Conservation (phyloP, 2,797 vertebrate species). For the Mus caroli region DNA sequence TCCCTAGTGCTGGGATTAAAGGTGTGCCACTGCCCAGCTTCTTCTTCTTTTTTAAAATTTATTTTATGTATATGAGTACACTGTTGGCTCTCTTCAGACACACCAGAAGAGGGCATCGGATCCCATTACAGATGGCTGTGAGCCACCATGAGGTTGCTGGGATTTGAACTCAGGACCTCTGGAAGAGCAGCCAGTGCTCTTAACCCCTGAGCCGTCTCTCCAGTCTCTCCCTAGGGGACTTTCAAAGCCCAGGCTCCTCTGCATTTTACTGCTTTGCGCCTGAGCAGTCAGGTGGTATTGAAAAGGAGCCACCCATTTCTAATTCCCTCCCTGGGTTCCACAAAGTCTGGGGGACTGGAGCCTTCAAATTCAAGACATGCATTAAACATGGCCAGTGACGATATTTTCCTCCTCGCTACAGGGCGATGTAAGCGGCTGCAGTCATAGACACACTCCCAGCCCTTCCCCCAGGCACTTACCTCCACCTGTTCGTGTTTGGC, state of each 20-base stretch:
- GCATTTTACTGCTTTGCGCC: accelerated
- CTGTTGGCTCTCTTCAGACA: too few relatives aligned
- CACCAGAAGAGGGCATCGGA: too few relatives aligned
- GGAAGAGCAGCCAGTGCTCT: too few relatives aligned
- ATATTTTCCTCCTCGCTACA: background rate
- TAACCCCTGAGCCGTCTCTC: too few relatives aligned
- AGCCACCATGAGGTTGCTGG: too few relatives aligned
- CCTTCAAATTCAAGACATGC: background rate
- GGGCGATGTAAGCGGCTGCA: background rate
- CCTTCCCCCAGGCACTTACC: conserved; percentile 85
- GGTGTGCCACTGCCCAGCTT: too few relatives aligned
- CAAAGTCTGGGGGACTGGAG: background rate
- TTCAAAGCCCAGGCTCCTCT: background rate
- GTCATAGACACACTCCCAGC: background rate
- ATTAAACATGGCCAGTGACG: background rate
- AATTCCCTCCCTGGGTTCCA: background rate
- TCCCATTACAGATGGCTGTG: too few relatives aligned
- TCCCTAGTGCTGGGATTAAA: too few relatives aligned
- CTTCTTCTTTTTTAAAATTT: too few relatives aligned
- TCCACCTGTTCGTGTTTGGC: conserved; percentile 97
- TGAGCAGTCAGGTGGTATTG: accelerated
- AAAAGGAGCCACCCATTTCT: background rate
- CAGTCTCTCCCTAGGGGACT: background rate
- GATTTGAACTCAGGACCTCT: too few relatives aligned
- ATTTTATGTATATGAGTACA: too few relatives aligned